Percentiles rank a stretch among this genome's conserved stretches.
phyloP scores from a whole-genome alignment of 2,113 vertebrate species.

The Motacilla tschutschensis region DNA sequence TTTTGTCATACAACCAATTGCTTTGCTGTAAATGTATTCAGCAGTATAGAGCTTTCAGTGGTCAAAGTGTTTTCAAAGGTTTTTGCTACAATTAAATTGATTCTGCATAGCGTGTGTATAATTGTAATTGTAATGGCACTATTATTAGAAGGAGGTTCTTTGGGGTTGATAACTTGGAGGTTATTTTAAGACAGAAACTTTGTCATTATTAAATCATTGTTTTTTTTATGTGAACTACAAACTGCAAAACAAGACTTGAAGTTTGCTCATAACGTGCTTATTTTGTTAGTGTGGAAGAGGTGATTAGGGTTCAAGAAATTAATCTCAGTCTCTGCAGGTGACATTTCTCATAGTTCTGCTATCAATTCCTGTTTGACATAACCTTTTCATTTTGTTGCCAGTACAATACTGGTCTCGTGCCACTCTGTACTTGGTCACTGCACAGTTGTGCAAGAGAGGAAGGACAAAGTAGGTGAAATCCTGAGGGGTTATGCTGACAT shows the following conservation, averaged over 20 bases:
- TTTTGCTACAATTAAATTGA: conserved; percentile 7
- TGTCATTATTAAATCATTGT: background rate
- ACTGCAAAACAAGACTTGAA: background rate
- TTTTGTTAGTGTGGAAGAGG: background rate
- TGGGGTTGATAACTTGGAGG: background rate
- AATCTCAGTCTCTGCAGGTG: conserved; percentile 16
- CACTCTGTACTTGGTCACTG: background rate
- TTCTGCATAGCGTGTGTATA: background rate
- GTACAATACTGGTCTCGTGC: background rate
- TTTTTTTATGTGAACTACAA: background rate
- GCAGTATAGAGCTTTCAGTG: background rate
- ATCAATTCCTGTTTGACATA: conserved; percentile 24
- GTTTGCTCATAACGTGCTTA: background rate
- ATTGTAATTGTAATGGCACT: background rate
- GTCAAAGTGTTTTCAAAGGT: background rate
- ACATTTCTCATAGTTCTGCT: conserved; percentile 17
- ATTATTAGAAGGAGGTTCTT: background rate
- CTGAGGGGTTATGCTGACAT: background rate
- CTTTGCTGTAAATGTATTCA: background rate
- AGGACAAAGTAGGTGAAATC: background rate
- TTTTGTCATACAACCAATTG: background rate
- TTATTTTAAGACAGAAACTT: conserved; percentile 17
- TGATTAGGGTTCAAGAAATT: conserved; percentile 15
- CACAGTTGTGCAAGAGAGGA: background rate
- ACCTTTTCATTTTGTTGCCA: conserved; percentile 10